These are phyloP conservation scores for Alentia gelatinosa DNA, from an alignment of 2,888 invertebrate species.

Conservation along the genomic window DNA sequence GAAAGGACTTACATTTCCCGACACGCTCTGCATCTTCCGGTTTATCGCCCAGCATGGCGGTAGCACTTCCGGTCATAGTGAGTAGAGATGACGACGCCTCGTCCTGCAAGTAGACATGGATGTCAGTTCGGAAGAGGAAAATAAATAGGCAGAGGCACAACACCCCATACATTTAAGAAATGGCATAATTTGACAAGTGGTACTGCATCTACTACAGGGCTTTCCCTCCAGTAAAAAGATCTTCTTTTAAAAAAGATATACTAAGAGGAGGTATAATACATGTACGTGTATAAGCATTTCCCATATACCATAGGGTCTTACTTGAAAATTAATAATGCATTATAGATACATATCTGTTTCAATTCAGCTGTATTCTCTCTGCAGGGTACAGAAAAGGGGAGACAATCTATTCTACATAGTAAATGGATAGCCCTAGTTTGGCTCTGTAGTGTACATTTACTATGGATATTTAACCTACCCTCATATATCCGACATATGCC, in stretches of 20 bases:
- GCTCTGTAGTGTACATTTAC: too few species aligned
- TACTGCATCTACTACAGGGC: neutral
- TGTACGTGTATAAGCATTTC: neutral
- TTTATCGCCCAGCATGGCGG: neutral
- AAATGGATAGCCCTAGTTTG: too few species aligned
- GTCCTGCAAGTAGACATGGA: neutral
- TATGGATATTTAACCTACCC: too few species aligned
- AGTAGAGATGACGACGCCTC: neutral
- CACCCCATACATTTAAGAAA: neutral
- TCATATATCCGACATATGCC: too few species aligned
- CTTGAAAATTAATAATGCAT: too few species aligned
- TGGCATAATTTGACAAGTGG: neutral
- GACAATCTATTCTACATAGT: too few species aligned
- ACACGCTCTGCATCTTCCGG: conserved; percentile 4
- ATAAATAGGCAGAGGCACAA: neutral
- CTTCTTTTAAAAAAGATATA: neutral
- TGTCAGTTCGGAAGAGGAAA: neutral
- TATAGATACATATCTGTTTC: too few species aligned
- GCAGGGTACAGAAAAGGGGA: too few species aligned
- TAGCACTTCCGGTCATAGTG: conserved; percentile 22
- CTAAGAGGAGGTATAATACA: neutral
- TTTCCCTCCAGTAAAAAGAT: neutral
- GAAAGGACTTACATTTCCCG: neutral
- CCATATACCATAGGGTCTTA: too few species aligned
- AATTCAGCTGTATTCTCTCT: too few species aligned